Evolutionary conservation across 53 echinoderm and acorn worm species (phyloP).

Genomic region (Echinometra lucunter): DNA sequence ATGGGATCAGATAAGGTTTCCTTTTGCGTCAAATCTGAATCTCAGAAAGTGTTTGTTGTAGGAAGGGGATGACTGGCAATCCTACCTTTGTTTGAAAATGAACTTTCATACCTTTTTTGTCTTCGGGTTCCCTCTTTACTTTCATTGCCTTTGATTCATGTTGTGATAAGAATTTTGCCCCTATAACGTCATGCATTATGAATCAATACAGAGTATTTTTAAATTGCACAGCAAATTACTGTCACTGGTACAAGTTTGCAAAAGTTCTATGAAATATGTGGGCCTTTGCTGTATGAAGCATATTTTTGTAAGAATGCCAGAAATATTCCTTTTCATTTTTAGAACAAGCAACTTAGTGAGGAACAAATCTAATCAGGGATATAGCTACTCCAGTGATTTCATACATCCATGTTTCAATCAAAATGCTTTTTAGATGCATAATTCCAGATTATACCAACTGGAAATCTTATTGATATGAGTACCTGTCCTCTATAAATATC

Average conservation of each 20-base stretch:
- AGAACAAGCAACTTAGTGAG: not conserved
- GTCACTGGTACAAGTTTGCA: not conserved
- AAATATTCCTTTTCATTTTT: not conserved
- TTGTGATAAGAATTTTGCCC: not conserved
- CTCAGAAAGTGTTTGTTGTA: constrained; percentile 34
- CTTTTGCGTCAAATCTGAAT: constrained; percentile 58
- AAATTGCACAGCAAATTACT: not conserved
- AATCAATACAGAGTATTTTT: not conserved
- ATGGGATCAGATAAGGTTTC: constrained; percentile 54
- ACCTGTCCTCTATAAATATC: too few species aligned
- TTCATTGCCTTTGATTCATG: not conserved
- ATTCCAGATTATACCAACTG: not conserved
- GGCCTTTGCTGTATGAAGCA: not conserved
- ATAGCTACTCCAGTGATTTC: not conserved
- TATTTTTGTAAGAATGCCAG: not conserved
- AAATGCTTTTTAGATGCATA: not conserved
- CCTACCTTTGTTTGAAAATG: not conserved
- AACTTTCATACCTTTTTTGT: not conserved
- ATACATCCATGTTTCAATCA: too few species aligned
- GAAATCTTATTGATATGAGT: too few species aligned
- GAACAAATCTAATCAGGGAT: too few species aligned
- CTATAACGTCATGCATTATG: not conserved
- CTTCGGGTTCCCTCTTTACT: not conserved
- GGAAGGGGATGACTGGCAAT: constrained; percentile 54
- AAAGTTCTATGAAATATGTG: not conserved